Conservation (phyloP, 2,888 invertebrate genomes). For the Molorchus minor region DNA sequence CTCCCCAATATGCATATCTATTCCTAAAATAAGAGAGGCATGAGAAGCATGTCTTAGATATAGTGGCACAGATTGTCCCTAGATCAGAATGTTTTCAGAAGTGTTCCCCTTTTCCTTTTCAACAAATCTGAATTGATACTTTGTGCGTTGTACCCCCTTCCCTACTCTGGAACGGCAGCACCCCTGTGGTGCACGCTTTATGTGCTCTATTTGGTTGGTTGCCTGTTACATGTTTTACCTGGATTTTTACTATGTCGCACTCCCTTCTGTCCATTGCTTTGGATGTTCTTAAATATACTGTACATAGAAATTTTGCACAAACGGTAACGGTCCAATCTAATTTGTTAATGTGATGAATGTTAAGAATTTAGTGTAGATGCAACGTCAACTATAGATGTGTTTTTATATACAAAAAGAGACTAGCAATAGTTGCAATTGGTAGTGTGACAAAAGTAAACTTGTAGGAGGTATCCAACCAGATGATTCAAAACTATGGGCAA, state of each 20-base stretch:
- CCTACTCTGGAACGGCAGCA: conserved; percentile 57
- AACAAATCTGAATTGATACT: conserved; percentile 29
- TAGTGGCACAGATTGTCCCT: conserved; percentile 37
- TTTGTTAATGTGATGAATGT: conserved; percentile 31
- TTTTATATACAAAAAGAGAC: conserved; percentile 1
- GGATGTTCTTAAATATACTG: conserved; percentile 53
- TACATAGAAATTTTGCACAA: conserved; percentile 44
- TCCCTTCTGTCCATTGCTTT: conserved; percentile 56
- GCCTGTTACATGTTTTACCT: conserved; percentile 67
- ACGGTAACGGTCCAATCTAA: conserved; percentile 3
- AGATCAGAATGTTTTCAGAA: conserved; percentile 26
- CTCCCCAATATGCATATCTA: too few relatives aligned
- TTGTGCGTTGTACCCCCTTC: conserved; percentile 62
- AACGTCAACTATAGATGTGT: conserved; percentile 5
- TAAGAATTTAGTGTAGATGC: conserved; percentile 34
- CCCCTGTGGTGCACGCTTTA: conserved; percentile 58
- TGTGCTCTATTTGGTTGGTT: conserved; percentile 63
- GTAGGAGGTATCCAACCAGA: conserved; percentile 64
- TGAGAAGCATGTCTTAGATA: conserved; percentile 38
- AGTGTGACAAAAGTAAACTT: conserved; percentile 55
- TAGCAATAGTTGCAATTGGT: conserved; percentile 32
- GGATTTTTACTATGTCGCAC: conserved; percentile 62
- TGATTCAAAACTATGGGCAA: conserved; percentile 59
- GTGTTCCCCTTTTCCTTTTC: conserved; percentile 7
- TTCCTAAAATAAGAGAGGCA: too few relatives aligned